Evolutionary conservation across 1,140 invertebrate species (phyloP).

Genomic region (Metopolophium dirhodum): DNA sequence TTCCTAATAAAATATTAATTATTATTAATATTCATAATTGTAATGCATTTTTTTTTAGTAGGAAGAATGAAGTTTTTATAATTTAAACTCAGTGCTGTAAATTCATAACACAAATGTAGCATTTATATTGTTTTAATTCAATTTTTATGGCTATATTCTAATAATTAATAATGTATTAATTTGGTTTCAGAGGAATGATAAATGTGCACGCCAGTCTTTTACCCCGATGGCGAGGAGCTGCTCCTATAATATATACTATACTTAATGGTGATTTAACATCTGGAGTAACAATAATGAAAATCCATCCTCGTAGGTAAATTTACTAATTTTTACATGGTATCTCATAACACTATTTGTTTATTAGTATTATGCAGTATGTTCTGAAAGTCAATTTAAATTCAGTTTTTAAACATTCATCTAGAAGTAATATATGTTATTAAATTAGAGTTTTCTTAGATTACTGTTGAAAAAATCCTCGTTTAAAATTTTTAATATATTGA

Average conservation of each 20-base stretch:
- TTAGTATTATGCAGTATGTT: not conserved
- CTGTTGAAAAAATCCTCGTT: not conserved
- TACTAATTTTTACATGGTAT: not conserved
- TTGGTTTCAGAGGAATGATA: conserved; percentile 79
- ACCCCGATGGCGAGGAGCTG: conserved; percentile 90
- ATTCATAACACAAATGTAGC: not conserved
- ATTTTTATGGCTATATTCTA: conserved; percentile 20
- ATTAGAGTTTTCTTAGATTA: not conserved
- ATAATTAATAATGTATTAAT: conserved; percentile 51
- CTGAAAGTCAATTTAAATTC: not conserved
- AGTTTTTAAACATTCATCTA: not conserved
- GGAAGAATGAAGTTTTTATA: not conserved
- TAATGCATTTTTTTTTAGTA: not conserved
- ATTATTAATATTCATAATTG: not conserved
- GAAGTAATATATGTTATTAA: not conserved
- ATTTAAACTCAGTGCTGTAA: not conserved
- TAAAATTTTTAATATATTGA: no score
- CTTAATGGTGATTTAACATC: conserved; percentile 82
- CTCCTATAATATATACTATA: conserved; percentile 84
- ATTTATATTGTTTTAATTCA: not conserved
- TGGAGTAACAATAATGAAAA: conserved; percentile 89
- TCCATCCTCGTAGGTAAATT: conserved; percentile 77
- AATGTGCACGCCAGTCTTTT: conserved; percentile 92
- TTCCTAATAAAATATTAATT: no score
- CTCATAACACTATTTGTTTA: not conserved